Base-by-base conservation (phyloP, 1,140 invertebrate genomes). In the Sitophilus oryzae region DNA sequence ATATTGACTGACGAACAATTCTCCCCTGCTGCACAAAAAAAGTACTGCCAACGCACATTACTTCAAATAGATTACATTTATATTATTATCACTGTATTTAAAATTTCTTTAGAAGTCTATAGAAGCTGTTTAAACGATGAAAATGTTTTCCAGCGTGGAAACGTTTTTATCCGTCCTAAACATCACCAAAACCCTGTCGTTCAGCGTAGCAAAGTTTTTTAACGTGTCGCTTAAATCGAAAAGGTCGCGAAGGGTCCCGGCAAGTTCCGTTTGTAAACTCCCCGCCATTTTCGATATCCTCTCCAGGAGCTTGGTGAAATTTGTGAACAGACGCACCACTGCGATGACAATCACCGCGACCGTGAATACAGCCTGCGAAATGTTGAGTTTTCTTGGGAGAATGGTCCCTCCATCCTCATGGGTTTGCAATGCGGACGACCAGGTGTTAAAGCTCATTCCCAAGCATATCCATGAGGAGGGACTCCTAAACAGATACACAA, bases 401-500 rank as follows among this genome's bases (percentile, higher is more conserved):
- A 47, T 23, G 42, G 35, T 20, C 51, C 52, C 46, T 61, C 61
- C 57, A 56, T 62, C 66, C 64, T 68, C 66, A 66, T 68, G 66
- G 59, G 53, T 59, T 38, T 53, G 54, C 49, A 52, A 51, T 38
- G 42, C 43, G 47, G 58, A 52, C 42, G 50, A 51, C 51, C 54
- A 52, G 55, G 40, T 38, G 52, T 44, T 50, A 41, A 44, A 34
- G 44, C 57, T 59, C 47, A 61, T 63, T 59, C 63, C 65, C 63
- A 65, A 61, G 62, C 55, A 55, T 55, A 61, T 51, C 65, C 66
- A 68, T 66, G 65, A 66, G 63, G 66, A 66, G 46, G 61, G 58
- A 60, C 62, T 68, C 77, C 53, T 56, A 22, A 42, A 42, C 11
- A 14, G 10, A 1, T 11, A 1, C 19, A 6, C 10, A 19, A n/a